Evolutionary conservation across 2,113 vertebrate species (phyloP).

Genomic region (Leptosomus discolor): DNA sequence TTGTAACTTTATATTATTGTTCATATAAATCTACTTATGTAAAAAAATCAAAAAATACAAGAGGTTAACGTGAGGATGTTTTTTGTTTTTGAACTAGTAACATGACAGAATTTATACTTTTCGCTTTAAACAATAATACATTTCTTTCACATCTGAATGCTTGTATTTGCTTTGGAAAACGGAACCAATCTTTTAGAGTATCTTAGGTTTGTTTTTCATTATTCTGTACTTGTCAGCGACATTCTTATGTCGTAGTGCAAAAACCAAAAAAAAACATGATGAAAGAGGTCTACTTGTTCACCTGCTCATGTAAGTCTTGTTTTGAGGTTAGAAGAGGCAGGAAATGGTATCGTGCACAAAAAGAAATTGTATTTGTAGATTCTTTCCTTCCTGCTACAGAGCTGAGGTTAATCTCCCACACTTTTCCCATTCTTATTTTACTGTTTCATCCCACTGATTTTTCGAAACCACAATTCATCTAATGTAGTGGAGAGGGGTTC

Average conservation of each 20-base stretch:
- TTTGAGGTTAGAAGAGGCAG: background rate
- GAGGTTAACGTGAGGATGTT: background rate
- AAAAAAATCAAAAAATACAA: background rate
- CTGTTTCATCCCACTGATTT: background rate
- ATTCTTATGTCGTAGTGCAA: background rate
- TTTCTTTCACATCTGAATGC: background rate
- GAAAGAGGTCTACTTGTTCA: background rate
- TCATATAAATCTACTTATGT: background rate
- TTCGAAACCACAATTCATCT: background rate
- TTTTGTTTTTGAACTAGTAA: background rate
- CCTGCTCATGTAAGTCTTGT: background rate
- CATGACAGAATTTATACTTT: background rate
- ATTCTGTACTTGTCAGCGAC: background rate
- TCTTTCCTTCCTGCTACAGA: background rate
- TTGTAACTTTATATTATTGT: background rate
- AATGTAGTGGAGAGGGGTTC: fast-evolving
- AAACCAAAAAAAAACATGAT: background rate
- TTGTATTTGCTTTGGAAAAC: background rate
- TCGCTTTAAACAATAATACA: background rate
- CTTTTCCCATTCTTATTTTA: background rate
- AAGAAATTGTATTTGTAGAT: background rate
- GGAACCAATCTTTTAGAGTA: background rate
- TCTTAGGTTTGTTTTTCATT: background rate
- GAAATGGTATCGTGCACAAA: background rate
- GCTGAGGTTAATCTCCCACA: background rate